These are phyloP conservation scores for Galeruca laticollis DNA, from an alignment of 2,888 invertebrate species.

Conservation along the genomic window DNA sequence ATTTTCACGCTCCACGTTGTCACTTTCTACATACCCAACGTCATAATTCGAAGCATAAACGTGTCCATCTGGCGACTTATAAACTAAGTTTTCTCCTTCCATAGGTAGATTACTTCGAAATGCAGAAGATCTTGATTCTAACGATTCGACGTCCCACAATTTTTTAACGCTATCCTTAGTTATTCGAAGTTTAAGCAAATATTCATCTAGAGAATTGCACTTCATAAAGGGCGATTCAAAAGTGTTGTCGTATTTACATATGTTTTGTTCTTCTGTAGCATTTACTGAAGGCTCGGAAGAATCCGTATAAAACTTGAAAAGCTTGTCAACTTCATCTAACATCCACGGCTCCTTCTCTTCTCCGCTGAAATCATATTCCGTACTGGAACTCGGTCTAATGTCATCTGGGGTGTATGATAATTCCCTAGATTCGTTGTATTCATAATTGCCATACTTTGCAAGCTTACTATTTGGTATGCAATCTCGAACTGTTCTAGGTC, in stretches of 20 bases:
- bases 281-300: constrained; percentile 28
- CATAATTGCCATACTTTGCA: constrained; percentile 68
- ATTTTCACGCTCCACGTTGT: constrained; percentile 25
- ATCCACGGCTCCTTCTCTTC: constrained; percentile 72
- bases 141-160: constrained; percentile 55
- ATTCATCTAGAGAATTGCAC: constrained; percentile 49
- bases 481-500: constrained; percentile 71
- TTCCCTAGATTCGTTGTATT: constrained; percentile 68
- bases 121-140: constrained; percentile 41
- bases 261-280: constrained; percentile 27
- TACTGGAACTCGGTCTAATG: constrained; percentile 42
- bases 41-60: constrained; percentile 56
- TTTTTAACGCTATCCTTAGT: constrained; percentile 54
- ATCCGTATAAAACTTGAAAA: constrained; percentile 53
- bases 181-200: constrained; percentile 44
- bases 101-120: constrained; percentile 43
- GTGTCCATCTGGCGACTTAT: constrained; percentile 58
- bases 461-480: constrained; percentile 76
- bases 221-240: constrained; percentile 57
- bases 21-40: constrained; percentile 40
- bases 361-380: constrained; percentile 40
- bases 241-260: constrained; percentile 29
- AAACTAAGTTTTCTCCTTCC: constrained; percentile 50
- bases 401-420: constrained; percentile 61
- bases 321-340: constrained; percentile 69